Conservation (phyloP, 2,888 invertebrate species). For the Beris morrisii region DNA sequence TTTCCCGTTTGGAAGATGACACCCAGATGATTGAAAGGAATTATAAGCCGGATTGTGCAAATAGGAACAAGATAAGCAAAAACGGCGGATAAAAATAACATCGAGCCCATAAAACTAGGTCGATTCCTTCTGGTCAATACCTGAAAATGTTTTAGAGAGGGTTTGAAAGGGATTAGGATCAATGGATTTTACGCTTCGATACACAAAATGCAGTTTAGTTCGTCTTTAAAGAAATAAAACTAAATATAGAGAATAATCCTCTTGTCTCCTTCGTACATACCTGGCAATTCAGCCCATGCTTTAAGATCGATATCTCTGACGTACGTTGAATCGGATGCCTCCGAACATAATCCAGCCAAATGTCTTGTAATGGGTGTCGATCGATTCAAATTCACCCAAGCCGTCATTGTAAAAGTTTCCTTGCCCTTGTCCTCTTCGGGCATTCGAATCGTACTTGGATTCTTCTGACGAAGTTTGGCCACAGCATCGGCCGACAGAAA, state of each 20-base stretch:
- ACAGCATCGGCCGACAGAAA: slow-evolving; percentile 96
- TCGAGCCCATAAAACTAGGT: too few species aligned
- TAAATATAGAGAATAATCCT: not conserved
- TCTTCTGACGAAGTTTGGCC: slow-evolving; percentile 90
- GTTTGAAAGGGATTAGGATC: too few species aligned
- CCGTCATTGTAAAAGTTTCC: slow-evolving; percentile 81
- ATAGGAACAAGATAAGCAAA: too few species aligned
- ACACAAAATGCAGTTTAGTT: not conserved
- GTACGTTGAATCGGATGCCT: slow-evolving; percentile 76
- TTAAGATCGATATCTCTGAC: slow-evolving; percentile 77
- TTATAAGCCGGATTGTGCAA: too few species aligned
- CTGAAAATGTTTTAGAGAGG: too few species aligned
- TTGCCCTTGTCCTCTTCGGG: slow-evolving; percentile 90
- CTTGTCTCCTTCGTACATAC: slow-evolving; percentile 60
- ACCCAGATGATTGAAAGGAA: too few species aligned
- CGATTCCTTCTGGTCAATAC: too few species aligned
- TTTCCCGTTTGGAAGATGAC: too few species aligned
- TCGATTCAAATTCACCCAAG: slow-evolving; percentile 72
- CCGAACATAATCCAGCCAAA: slow-evolving; percentile 73
- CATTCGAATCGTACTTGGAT: slow-evolving; percentile 82
- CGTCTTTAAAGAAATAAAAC: not conserved
- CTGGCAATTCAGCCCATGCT: slow-evolving; percentile 76
- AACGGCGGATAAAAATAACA: too few species aligned
- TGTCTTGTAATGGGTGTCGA: slow-evolving; percentile 73
- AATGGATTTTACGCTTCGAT: too few species aligned